Evolutionary conservation across 2,113 vertebrate genomes (phyloP).

Genomic region (Phaethon lepturus): DNA sequence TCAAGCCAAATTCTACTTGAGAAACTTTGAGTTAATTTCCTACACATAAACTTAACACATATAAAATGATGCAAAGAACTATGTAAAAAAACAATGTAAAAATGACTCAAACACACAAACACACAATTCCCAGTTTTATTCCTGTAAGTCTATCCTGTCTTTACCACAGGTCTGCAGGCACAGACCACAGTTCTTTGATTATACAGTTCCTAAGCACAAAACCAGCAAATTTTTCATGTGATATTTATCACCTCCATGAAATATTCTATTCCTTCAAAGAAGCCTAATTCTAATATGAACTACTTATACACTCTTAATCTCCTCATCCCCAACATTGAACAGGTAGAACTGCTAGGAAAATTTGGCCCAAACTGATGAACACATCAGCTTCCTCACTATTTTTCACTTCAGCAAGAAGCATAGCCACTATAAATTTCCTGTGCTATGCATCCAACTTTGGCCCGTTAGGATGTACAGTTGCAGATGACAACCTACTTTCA

Average conservation of each 20-base stretch:
- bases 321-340: background rate
- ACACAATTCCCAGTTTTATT: background rate
- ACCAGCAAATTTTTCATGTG: background rate
- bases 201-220: background rate
- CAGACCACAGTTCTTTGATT: background rate
- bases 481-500: slow-evolving; percentile 36
- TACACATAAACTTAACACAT: background rate
- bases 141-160: background rate
- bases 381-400: background rate
- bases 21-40: background rate
- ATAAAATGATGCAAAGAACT: background rate
- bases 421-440: background rate
- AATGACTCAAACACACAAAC: background rate
- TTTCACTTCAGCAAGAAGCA: slow-evolving; percentile 24
- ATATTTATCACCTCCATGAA: background rate
- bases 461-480: background rate
- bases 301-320: background rate
- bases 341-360: background rate
- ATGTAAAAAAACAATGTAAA: background rate
- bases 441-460: background rate
- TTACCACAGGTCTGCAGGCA: background rate
- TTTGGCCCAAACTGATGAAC: background rate
- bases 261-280: background rate
- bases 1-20: background rate
- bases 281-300: background rate